Percentiles rank a stretch among this genome's conserved stretches.
phyloP scores from a whole-genome alignment of 1,140 invertebrate species.

The Goniozus legneri region DNA sequence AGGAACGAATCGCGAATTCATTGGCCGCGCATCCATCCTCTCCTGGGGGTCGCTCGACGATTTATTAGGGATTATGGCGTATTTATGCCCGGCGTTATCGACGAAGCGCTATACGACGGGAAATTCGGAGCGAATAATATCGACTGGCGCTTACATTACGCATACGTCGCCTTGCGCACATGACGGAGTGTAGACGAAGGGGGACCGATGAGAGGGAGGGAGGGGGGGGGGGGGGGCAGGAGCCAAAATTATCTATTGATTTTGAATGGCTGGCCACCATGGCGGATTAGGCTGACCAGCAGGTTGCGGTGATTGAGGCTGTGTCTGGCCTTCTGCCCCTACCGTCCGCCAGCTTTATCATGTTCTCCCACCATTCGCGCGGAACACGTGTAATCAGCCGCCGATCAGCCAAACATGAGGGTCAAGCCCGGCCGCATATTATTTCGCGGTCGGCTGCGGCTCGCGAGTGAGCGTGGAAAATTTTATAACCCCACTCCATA shows the following conservation, averaged over 20 bases:
- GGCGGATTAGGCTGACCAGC: constrained; percentile 49
- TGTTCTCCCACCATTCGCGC: constrained; percentile 35
- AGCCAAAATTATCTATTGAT: constrained; percentile 51
- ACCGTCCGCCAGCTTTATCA: constrained; percentile 49
- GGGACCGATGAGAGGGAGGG: too few species aligned
- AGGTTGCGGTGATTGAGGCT: constrained; percentile 52
- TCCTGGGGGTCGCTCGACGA: too few species aligned
- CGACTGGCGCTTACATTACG: constrained; percentile 13
- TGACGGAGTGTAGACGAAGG: constrained; percentile 3
- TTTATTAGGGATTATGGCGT: too few species aligned
- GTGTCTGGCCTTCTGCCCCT: constrained; percentile 48
- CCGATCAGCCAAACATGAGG: constrained; percentile 45
- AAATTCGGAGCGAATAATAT: constrained; percentile 8
- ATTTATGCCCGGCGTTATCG: too few species aligned
- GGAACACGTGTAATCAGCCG: constrained; percentile 51
- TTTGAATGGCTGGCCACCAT: constrained; percentile 45
- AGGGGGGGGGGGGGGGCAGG: too few species aligned
- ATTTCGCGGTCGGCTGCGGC: constrained; percentile 32
- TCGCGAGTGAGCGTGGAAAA: constrained; percentile 28
- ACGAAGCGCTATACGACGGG: background rate
- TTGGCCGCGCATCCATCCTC: too few species aligned
- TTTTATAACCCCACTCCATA: too few species aligned
- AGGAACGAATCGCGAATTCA: too few species aligned
- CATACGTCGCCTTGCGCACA: constrained; percentile 21
- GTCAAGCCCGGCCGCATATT: constrained; percentile 39